Base-by-base conservation (phyloP, 2,888 invertebrate genomes). In the Cosmia pyralina region DNA sequence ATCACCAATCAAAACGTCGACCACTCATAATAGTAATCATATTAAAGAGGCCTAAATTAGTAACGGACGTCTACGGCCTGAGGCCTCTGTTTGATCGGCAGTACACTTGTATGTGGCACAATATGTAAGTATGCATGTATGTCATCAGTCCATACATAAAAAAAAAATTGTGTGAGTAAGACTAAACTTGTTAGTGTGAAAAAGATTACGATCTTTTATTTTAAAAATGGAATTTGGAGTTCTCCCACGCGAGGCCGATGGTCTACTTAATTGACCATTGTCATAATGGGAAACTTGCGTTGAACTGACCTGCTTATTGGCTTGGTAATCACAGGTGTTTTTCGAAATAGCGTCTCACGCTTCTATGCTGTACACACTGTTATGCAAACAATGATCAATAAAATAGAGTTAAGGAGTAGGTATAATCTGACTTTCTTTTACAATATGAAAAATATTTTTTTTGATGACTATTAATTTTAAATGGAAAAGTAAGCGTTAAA, bases 191-290 rank as follows among this genome's bases (percentile, higher is more conserved):
- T n/a, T 83, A 79, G 78, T 84, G 81, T 73, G 84, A 85, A 87
- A 53, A 66, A 85, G 86, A 84, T 86, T 64, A 71, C 53, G 57
- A 86, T 85, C 82, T 79, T 80, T 71, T 69, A 68, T 74, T 59
- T 65, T 75, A 75, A 84, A 86, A 84, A 87, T 88, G 85, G 87
- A 88, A 90, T 90, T 85, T 77, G 87, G 85, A 68, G 84, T 90
- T 91, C 88, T 92, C 93, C 84, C 93, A 93, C 92, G 91, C 86
- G 89, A 88, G 68, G 72, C 38, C 87, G 90, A 90, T 90, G 92
- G 85, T 90, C 90, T 88, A 92, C 89, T 87, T 94, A 95, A 95
- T 94, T 94, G 95, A 92, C 94, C 94, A 96, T 96, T 96, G 95
- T 95, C 89, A 90, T 89, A 91, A 91, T 94, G 95, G 89, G 95